Conservation (phyloP, 2,797 vertebrate genomes). For the Malacoraja senta region DNA sequence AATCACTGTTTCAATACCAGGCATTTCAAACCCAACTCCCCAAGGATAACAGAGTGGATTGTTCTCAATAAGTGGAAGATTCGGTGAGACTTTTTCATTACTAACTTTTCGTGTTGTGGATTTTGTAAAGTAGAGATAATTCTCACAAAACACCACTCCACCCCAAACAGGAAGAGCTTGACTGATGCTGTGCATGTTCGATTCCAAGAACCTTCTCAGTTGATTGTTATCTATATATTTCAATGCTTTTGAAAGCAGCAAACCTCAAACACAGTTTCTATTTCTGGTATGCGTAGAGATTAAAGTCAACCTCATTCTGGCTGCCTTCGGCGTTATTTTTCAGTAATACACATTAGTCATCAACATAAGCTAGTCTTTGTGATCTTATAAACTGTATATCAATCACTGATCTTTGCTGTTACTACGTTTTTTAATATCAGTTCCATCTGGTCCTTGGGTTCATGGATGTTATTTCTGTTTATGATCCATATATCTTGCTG, state of each 20-base stretch:
- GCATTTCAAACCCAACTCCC: neutral
- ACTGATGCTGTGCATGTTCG: neutral
- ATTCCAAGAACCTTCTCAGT: slow-evolving; percentile 27
- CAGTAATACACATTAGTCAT: neutral
- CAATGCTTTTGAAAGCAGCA: neutral
- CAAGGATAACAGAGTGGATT: neutral
- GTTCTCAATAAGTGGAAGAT: neutral
- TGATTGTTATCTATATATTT: neutral
- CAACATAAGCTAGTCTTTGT: neutral
- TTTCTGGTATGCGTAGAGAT: neutral
- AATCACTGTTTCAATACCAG: neutral
- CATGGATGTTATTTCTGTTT: neutral
- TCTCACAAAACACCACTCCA: neutral
- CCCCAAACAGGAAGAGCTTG: neutral
- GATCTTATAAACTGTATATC: neutral
- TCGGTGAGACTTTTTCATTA: neutral
- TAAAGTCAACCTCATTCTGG: neutral
- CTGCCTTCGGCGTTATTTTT: neutral
- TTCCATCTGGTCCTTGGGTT: neutral
- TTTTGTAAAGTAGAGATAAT: neutral
- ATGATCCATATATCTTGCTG: neutral
- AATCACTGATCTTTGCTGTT: neutral
- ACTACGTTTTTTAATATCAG: neutral
- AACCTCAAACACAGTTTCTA: neutral
- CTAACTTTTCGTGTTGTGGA: neutral